These are phyloP conservation scores for Nymphalis c-album DNA, from an alignment of 2,888 invertebrate genomes.

Conservation along the genomic window DNA sequence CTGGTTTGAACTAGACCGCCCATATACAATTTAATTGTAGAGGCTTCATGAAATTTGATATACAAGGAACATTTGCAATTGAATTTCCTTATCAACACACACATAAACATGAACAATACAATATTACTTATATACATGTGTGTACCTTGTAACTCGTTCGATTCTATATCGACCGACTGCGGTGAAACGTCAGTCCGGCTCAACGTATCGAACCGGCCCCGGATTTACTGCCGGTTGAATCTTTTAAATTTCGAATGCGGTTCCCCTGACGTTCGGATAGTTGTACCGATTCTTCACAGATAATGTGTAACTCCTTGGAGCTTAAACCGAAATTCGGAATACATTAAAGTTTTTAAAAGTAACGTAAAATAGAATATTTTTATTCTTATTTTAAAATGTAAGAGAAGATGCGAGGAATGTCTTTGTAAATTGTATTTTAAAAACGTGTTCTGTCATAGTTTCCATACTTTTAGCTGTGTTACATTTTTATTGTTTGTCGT, in stretches of 20 bases:
- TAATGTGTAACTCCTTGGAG: conserved; percentile 37
- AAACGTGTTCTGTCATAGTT: neutral
- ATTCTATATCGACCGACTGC: conserved; percentile 59
- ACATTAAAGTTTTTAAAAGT: conserved; percentile 5
- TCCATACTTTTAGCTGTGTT: neutral
- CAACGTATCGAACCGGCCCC: conserved; percentile 34
- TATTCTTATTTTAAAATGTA: too few relatives aligned
- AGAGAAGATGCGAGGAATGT: neutral
- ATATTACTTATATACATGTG: neutral
- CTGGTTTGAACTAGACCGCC: too few relatives aligned
- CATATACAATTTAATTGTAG: too few relatives aligned
- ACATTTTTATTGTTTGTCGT: conserved; percentile 2
- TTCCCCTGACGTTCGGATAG: conserved; percentile 37
- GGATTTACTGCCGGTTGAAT: conserved; percentile 31
- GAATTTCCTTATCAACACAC: too few relatives aligned
- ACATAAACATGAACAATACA: too few relatives aligned
- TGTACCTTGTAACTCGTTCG: conserved; percentile 59
- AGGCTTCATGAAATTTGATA: too few relatives aligned
- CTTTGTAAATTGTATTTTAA: neutral
- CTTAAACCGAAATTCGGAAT: conserved; percentile 7
- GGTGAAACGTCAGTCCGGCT: conserved; percentile 39
- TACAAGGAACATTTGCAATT: too few relatives aligned
- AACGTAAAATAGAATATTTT: neutral
- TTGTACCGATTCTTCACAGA: conserved; percentile 32
- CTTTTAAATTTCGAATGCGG: conserved; percentile 40